A percentile compares a stretch with the other conserved stretches of the same genome.
Evolutionary conservation across 2,888 invertebrate species (phyloP).

Genomic region (Ectemnius continuus): DNA sequence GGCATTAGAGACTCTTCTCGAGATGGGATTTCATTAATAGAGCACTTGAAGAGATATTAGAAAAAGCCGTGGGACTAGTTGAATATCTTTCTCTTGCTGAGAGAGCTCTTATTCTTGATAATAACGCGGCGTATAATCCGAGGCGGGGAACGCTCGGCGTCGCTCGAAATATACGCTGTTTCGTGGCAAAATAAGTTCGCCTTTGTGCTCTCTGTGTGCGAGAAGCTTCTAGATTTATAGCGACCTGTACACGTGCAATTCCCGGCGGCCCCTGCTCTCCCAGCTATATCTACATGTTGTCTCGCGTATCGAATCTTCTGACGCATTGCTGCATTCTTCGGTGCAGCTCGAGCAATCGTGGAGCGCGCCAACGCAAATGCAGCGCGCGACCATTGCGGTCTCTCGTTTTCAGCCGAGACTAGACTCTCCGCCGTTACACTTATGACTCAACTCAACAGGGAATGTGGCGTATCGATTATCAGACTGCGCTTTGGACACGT

Average conservation of each 20-base stretch:
- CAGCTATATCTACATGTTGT: not conserved
- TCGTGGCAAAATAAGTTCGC: not conserved
- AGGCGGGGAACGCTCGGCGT: not conserved
- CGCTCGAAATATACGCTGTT: not conserved
- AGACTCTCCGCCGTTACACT: not conserved
- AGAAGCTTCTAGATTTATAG: not conserved
- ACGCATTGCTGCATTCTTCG: conserved; percentile 11
- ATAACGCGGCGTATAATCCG: no score
- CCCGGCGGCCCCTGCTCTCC: not conserved
- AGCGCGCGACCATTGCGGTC: not conserved
- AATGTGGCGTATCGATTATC: not conserved
- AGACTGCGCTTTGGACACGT: conserved; percentile 1
- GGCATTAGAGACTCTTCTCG: no score
- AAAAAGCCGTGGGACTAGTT: no score
- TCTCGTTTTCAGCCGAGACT: not conserved
- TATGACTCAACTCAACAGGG: not conserved
- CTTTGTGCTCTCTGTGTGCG: not conserved
- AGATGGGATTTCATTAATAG: no score
- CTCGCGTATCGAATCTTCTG: conserved; percentile 17
- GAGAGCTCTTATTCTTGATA: no score
- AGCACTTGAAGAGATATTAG: no score
- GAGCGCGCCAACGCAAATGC: not conserved
- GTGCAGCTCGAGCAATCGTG: not conserved
- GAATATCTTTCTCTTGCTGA: no score
- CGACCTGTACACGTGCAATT: not conserved